Evolutionary conservation across 2,797 vertebrate species (phyloP).

Genomic region (Alauda arvensis): DNA sequence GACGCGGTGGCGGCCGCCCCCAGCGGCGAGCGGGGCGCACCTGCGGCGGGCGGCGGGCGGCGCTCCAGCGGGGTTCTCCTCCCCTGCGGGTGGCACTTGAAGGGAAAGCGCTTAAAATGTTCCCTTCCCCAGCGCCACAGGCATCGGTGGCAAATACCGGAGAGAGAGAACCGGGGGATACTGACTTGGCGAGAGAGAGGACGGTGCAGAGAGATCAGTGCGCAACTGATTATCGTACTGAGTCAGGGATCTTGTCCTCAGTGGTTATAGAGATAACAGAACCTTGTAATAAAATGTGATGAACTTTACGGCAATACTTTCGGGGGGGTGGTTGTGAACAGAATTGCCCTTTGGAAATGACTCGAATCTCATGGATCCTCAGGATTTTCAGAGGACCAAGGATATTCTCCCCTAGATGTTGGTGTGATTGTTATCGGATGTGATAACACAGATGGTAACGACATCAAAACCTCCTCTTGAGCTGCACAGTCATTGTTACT

Average conservation of each 20-base stretch:
- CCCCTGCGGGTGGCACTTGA: neutral
- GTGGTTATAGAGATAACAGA: too few relatives aligned
- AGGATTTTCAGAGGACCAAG: neutral
- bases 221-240: neutral
- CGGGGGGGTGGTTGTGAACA: neutral
- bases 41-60: neutral
- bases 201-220: neutral
- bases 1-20: neutral
- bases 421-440: neutral
- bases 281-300: neutral
- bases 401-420: neutral
- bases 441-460: neutral
- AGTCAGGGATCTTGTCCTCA: neutral
- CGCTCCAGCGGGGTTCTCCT: neutral
- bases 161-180: neutral
- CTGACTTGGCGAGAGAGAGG: neutral
- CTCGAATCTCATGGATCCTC: neutral
- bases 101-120: neutral
- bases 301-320: neutral
- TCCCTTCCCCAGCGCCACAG: neutral
- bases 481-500: accelerated
- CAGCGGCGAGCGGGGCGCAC: neutral
- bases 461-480: neutral
- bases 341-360: neutral
- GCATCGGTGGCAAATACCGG: neutral